Percentiles rank a stretch among this genome's conserved stretches.
These are phyloP conservation scores for Chaenogobius annularis DNA, from an alignment of 2,113 vertebrate species.

Conservation along the genomic window DNA sequence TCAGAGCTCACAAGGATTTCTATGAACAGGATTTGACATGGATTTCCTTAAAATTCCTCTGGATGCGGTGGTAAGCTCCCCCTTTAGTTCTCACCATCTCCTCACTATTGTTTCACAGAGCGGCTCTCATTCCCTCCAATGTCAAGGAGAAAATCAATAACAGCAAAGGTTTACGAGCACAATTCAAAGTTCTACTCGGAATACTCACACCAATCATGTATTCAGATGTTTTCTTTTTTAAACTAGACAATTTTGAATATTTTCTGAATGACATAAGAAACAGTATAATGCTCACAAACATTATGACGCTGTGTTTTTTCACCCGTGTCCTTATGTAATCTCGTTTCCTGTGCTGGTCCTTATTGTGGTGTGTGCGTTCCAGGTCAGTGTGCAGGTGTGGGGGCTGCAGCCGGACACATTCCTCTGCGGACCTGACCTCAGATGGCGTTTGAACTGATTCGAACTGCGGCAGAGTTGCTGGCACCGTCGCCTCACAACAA, in stretches of 20 bases:
- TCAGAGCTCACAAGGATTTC: background rate
- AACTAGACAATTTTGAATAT: too few relatives aligned
- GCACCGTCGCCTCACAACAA: too few relatives aligned
- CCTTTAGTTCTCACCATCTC: background rate
- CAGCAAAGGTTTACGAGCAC: background rate
- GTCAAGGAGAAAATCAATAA: background rate
- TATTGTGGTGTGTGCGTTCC: background rate
- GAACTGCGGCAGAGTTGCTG: background rate
- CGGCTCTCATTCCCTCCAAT: background rate
- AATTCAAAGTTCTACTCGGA: background rate
- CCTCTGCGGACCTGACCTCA: background rate
- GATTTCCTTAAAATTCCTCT: slow-evolving; percentile 2
- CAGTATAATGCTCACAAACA: too few relatives aligned
- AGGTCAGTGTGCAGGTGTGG: slow-evolving; percentile 2
- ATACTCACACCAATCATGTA: too few relatives aligned
- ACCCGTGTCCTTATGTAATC: background rate
- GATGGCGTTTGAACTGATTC: background rate
- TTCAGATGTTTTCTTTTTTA: too few relatives aligned
- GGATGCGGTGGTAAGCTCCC: slow-evolving; percentile 9
- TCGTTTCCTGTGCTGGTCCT: background rate
- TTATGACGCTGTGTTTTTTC: too few relatives aligned
- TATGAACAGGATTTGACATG: slow-evolving; percentile 3
- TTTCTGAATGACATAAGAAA: too few relatives aligned
- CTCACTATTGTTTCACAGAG: background rate
- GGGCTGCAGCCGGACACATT: background rate